These are phyloP conservation scores for Drosophila parthenogenetica DNA, from an alignment of 2,888 invertebrate species.

Conservation along the genomic window DNA sequence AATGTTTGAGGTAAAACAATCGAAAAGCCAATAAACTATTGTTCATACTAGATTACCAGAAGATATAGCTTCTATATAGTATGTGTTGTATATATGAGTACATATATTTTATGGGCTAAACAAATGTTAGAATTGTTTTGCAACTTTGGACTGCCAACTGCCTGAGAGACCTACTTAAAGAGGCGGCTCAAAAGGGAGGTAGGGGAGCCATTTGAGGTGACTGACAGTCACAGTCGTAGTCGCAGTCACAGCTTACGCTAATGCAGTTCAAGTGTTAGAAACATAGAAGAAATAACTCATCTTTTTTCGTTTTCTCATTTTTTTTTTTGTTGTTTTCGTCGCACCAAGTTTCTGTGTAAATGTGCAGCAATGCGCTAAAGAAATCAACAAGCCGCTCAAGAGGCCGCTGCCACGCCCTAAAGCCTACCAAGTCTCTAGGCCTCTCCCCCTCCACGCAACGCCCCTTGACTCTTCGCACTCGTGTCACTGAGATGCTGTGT, in stretches of 20 bases:
- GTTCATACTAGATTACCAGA: neutral
- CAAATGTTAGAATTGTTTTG: slow-evolving; percentile 55
- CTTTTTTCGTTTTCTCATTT: slow-evolving; percentile 13
- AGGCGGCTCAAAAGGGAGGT: too few relatives aligned
- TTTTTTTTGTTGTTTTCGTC: neutral
- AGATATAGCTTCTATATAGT: neutral
- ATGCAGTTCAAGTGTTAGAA: slow-evolving; percentile 77
- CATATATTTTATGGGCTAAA: slow-evolving; percentile 36
- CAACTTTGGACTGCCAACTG: slow-evolving; percentile 54
- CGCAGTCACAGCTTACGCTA: slow-evolving; percentile 68
- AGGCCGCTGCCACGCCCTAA: slow-evolving; percentile 24
- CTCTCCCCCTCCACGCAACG: neutral
- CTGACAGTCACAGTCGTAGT: slow-evolving; percentile 40
- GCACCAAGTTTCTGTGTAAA: slow-evolving; percentile 34
- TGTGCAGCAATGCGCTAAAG: slow-evolving; percentile 60
- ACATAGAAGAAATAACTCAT: slow-evolving; percentile 72
- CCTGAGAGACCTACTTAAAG: slow-evolving; percentile 37
- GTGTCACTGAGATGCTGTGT: slow-evolving; percentile 56
- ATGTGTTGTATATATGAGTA: too few relatives aligned
- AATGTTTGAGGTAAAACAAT: slow-evolving; percentile 4
- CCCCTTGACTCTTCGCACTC: slow-evolving; percentile 22
- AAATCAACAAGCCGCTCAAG: slow-evolving; percentile 62
- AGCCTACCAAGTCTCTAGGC: neutral
- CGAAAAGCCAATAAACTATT: slow-evolving; percentile 34
- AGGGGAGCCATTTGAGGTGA: slow-evolving; percentile 20